phyloP scores from a whole-genome alignment of 2,888 invertebrate genomes.

The Mallateleia sp. region DNA sequence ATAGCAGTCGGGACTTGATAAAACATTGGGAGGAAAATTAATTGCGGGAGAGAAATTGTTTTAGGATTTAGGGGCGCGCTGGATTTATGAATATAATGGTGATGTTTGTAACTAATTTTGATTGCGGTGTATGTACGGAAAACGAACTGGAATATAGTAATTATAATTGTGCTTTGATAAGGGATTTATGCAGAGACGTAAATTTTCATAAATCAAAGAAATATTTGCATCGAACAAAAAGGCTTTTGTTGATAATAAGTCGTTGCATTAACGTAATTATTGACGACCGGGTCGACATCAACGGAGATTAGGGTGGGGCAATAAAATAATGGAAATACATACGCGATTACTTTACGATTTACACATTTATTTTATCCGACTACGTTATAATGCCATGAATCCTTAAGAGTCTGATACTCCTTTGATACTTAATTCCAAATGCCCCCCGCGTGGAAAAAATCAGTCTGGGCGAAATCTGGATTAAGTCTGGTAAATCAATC shows the following conservation, averaged over 20 bases:
- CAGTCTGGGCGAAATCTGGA: no score
- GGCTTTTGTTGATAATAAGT: slow-evolving; percentile 19
- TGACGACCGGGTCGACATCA: no score
- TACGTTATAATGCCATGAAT: no score
- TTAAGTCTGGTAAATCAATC: no score
- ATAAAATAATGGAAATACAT: no score
- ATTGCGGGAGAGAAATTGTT: slow-evolving; percentile 18
- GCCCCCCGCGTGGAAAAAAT: no score
- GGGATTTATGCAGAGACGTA: slow-evolving; percentile 23
- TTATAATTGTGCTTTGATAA: slow-evolving; percentile 23
- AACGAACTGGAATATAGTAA: slow-evolving; percentile 8
- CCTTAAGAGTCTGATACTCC: no score
- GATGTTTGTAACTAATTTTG: slow-evolving; percentile 33
- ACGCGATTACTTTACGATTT: no score
- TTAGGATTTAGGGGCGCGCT: slow-evolving; percentile 15
- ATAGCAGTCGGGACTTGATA: slow-evolving; percentile 2
- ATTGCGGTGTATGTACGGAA: slow-evolving; percentile 10
- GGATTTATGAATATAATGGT: slow-evolving; percentile 22
- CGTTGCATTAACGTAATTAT: no score
- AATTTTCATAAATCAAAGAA: slow-evolving; percentile 24
- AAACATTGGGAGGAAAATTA: slow-evolving; percentile 11
- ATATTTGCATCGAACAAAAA: slow-evolving; percentile 6
- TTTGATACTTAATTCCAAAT: no score
- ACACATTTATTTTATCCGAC: no score
- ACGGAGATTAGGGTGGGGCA: no score